Conservation (phyloP, 1,140 invertebrate genomes). For the Camponotus floridanus region DNA sequence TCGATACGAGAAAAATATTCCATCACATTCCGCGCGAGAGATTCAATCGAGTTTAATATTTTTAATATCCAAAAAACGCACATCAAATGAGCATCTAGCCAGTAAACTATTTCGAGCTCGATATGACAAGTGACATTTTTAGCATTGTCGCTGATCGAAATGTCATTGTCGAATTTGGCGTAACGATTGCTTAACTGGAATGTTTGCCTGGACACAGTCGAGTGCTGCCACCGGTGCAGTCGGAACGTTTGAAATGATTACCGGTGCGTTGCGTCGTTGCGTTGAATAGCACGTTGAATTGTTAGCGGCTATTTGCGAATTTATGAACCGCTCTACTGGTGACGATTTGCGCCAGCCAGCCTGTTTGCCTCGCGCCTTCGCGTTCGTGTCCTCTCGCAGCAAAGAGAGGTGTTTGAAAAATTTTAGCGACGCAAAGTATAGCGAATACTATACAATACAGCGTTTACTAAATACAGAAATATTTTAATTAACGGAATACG, state of each 20-base stretch:
- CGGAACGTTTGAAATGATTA: conserved; percentile 68
- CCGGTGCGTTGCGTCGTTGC: conserved; percentile 27
- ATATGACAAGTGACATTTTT: conserved; percentile 31
- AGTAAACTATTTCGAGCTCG: neutral
- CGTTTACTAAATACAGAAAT: neutral
- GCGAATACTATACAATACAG: neutral
- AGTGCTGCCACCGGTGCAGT: conserved; percentile 10
- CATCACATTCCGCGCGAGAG: neutral
- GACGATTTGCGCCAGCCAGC: conserved; percentile 1
- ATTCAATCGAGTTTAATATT: neutral
- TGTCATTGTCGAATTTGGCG: conserved; percentile 32
- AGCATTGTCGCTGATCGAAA: conserved; percentile 29
- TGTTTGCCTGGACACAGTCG: conserved; percentile 47
- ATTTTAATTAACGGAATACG: neutral
- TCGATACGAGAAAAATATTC: neutral
- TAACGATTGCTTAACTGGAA: conserved; percentile 55
- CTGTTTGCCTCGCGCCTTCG: neutral
- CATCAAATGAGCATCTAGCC: neutral
- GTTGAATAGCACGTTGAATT: conserved; percentile 44
- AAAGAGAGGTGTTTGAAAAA: conserved; percentile 17
- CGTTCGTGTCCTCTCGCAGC: neutral
- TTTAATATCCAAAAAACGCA: conserved; percentile 19
- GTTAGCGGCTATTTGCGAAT: conserved; percentile 63
- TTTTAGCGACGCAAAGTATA: neutral
- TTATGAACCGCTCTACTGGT: conserved; percentile 58